A percentile compares a stretch with the other conserved stretches of the same genome.
Evolutionary conservation across 2,113 vertebrate genomes (phyloP).

Genomic region (Actinemys pallida): DNA sequence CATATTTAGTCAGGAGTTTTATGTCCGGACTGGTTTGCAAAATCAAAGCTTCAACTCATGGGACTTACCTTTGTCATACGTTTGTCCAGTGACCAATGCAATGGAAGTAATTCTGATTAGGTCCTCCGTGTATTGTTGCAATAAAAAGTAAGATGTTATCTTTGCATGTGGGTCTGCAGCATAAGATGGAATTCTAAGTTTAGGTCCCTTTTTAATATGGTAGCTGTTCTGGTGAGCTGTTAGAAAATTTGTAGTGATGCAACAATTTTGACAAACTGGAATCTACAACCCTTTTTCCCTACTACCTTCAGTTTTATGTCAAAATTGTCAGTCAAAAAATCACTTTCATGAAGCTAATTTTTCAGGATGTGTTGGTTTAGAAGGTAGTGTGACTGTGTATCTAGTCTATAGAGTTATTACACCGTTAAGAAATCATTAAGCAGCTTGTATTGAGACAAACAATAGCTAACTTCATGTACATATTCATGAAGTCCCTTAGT

Average conservation of each 20-base stretch:
- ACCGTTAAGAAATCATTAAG: neutral
- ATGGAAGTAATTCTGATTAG: neutral
- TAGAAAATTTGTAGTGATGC: neutral
- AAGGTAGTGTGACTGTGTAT: neutral
- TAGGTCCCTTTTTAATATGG: neutral
- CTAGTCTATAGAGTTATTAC: neutral
- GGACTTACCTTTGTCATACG: neutral
- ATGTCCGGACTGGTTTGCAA: neutral
- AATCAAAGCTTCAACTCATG: neutral
- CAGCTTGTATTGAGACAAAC: neutral
- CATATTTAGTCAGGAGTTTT: neutral
- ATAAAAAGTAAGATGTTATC: neutral
- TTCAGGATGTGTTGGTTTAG: neutral
- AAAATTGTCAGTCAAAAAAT: neutral
- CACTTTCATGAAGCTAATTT: neutral
- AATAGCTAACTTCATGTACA: neutral
- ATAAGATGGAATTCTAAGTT: neutral
- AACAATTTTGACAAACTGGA: neutral
- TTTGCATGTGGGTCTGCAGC: neutral
- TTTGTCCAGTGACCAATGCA: neutral
- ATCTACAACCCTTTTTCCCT: fast-evolving
- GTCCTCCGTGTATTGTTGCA: neutral
- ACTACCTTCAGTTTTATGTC: neutral
- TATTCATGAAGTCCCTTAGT: neutral
- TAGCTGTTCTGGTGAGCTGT: neutral